These are phyloP conservation scores for Nothocercus nigrocapillus DNA, from an alignment of 2,113 vertebrate species.

Conservation along the genomic window DNA sequence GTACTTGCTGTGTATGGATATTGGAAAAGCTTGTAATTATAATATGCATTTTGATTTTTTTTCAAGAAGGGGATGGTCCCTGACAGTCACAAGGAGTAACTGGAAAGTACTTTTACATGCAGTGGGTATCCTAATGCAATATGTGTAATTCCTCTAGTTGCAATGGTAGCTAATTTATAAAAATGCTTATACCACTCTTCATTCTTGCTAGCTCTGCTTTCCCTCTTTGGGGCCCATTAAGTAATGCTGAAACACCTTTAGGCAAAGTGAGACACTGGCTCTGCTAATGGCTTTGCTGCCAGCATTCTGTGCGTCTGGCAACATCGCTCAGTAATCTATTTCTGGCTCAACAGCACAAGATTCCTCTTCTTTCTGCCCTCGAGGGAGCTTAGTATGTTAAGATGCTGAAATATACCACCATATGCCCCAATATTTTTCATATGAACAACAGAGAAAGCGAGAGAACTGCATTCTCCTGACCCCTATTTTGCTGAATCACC, in stretches of 20 bases:
- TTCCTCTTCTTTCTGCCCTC: constrained; percentile 60
- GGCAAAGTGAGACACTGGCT: constrained; percentile 33
- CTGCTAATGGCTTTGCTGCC: constrained; percentile 53
- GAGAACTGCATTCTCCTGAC: constrained; percentile 54
- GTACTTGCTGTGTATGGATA: constrained; percentile 85
- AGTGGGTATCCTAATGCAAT: constrained; percentile 77
- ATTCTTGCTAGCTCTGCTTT: constrained; percentile 43
- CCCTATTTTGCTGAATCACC: constrained; percentile 58
- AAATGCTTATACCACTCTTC: constrained; percentile 17
- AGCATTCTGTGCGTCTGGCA: constrained; percentile 46
- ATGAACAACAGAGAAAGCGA: constrained; percentile 56
- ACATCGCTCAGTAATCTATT: constrained; percentile 46
- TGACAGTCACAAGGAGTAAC: constrained; percentile 64
- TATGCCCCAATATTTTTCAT: constrained; percentile 68
- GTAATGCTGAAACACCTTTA: constrained; percentile 24
- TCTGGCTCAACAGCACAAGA: constrained; percentile 55
- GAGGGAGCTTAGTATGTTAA: constrained; percentile 58
- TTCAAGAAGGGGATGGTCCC: constrained; percentile 62
- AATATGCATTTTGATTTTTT: constrained; percentile 85
- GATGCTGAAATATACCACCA: constrained; percentile 66
- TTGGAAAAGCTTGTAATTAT: constrained; percentile 83
- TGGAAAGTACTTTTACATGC: constrained; percentile 63
- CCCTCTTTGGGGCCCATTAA: constrained; percentile 38
- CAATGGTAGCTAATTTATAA: constrained; percentile 64
- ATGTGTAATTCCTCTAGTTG: constrained; percentile 74